Base-by-base conservation (phyloP, 1,140 invertebrate genomes). In the Drosophila lacteicornis region DNA sequence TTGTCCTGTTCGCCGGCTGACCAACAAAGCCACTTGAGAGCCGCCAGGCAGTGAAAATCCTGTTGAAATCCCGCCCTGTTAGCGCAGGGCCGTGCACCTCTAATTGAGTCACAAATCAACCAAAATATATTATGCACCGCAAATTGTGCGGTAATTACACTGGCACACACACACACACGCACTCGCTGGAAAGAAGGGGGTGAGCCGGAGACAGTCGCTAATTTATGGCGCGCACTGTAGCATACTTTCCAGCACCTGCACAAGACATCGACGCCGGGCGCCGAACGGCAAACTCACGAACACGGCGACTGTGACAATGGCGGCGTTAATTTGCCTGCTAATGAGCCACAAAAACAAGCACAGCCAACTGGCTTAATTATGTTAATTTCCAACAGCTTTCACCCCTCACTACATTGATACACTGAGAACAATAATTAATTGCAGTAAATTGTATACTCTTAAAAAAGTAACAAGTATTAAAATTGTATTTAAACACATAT, bases 31-130 rank as follows among this genome's bases (percentile, higher is more conserved):
- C 84, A 84, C 84, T 88, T 88, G 77, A 75, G 69, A 82, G 83
- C 86, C 76, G 58, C 61, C 63, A 60, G 60, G 83, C 67, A 83
- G 80, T 75, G 69, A 33, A 70, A 70, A 56, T 70, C 67, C 79
- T 84, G 81, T 68, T 83, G 80, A 69, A 55, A 53, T 38, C 33
- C 51, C 30, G 33, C 12, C 30, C 51, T 8, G 30, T 19, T 15
- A 47, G 40, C 8, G 27, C 40, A 33, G 27, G 33, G 9, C 62
- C 42, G 22, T 67, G 69, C 79, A 83, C 68, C 86, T 91, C 91
- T 91, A 91, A 91, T 91, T 88, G 88, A 91, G 90, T 91, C 88
- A 91, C 88, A 91, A 91, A 91, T 91, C 88, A 91, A 91, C 81
- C 79, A 91, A 91, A 88, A 91, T 91, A 91, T 88, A 85, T 91